A percentile compares a stretch with the other conserved stretches of the same genome.
phyloP scores from a whole-genome alignment of 2,888 invertebrate genomes.

The Drepanosiphum platanoidis region DNA sequence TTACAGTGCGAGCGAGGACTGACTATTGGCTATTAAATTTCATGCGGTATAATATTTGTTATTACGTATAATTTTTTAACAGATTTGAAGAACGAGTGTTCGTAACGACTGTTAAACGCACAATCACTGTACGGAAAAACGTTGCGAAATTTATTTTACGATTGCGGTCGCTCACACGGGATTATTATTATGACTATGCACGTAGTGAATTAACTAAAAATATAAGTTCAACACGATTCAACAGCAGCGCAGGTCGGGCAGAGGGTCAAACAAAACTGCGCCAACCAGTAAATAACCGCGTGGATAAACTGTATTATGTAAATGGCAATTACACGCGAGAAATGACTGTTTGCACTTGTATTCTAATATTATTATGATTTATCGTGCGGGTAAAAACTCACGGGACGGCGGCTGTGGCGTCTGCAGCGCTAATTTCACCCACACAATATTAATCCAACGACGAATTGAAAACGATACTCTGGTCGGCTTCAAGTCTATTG shows the following conservation, averaged over 20 bases:
- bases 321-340: background rate
- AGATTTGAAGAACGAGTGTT: conserved; percentile 11
- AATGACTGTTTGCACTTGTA: background rate
- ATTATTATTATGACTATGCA: background rate
- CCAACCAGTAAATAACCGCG: background rate
- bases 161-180: background rate
- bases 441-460: too few species aligned
- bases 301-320: background rate
- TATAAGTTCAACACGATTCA: conserved; percentile 18
- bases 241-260: conserved; percentile 3
- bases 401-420: background rate
- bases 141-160: conserved; percentile 38
- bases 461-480: too few species aligned
- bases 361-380: background rate
- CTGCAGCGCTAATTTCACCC: background rate
- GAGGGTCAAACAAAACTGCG: conserved; percentile 17
- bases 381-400: background rate
- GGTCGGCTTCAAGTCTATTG: too few species aligned
- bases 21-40: background rate
- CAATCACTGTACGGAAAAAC: background rate
- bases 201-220: background rate
- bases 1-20: too few species aligned
- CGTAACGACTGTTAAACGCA: background rate
- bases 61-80: background rate
- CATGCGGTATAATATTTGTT: background rate